Evolutionary conservation across 2,113 vertebrate species (phyloP), one percentile per base, ranked within the genome.

Genomic region (Plectropomus leopardus): DNA sequence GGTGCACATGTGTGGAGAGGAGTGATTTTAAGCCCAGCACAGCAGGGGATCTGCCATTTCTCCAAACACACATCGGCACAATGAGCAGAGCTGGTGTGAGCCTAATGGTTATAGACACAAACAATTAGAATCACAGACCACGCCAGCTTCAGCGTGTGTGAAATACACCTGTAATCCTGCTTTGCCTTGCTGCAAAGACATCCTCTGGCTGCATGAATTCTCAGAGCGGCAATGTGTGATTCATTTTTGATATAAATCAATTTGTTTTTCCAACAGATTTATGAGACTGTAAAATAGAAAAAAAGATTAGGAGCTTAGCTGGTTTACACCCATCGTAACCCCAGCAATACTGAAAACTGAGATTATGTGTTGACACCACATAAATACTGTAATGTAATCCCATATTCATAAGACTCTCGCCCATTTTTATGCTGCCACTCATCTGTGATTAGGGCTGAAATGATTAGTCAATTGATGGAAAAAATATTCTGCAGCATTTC

Each of bases 101-200:
- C 60, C 84, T 88, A 90, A 92, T 89, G 79, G 77, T 82, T 90
- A 84, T 83, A 42, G 86, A 86, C 84, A 82, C 79, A 89, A 89
- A 92, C 83, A 82, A 90, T 89, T 86, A 85, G 71, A 88, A 85
- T 77, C 68, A 82, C 47, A 80, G 76, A 72, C 59, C 67, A 47
- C 71, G 57, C 15, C 59, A 7, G 69, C 44, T 58, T 32, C 40
- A 68, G 68, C 24, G 5, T 10, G 34, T 67, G 53, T 54, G 63
- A 53, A 61, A 65, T 60, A 71, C 68, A 82, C 60, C 53, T 75
- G 54, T 66, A 76, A 84, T 76, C 69, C 67, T 0, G 36, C 30
- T 72, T 16, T 40, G 54, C 51, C 44, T 51, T 4, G 14, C 50
- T 64, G 30, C 68, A 45, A 55, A 14, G 1, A 72, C 36, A n/a